Conservation (phyloP, 2,888 invertebrate species). For the Thecocarcelia acutangulata region DNA sequence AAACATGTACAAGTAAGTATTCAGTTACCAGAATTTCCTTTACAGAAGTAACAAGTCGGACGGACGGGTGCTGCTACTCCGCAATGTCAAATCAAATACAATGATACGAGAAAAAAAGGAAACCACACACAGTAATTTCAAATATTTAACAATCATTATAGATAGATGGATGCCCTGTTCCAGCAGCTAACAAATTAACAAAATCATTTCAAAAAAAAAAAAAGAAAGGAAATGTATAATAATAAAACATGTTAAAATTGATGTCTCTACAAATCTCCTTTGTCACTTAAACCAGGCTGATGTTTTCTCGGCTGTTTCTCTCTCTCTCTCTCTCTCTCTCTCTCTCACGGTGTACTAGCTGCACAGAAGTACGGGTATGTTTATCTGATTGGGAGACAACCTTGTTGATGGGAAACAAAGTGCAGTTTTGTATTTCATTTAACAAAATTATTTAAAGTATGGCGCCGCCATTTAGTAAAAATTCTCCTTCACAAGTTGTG, state of each 20-base stretch:
- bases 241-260: constrained; percentile 42
- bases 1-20: neutral
- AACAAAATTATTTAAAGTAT: too few relatives aligned
- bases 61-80: constrained; percentile 40
- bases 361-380: neutral
- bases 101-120: constrained; percentile 19
- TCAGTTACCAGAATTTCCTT: constrained; percentile 30
- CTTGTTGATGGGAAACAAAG: too few relatives aligned
- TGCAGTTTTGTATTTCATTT: too few relatives aligned
- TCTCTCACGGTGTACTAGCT: too few relatives aligned
- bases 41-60: constrained; percentile 31
- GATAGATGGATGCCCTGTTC: constrained; percentile 25
- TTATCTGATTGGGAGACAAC: too few relatives aligned
- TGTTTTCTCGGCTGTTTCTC: neutral
- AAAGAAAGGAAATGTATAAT: neutral
- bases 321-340: too few relatives aligned
- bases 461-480: too few relatives aligned
- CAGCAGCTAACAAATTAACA: neutral
- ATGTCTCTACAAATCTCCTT: constrained; percentile 47
- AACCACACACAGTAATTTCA: constrained; percentile 55
- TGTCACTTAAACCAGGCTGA: constrained; percentile 53
- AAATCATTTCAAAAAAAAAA: constrained; percentile 4
- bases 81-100: constrained; percentile 52
- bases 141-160: constrained; percentile 45
- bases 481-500: too few relatives aligned